These are phyloP conservation scores for Lepidurus arcticus DNA, from an alignment of 1,140 invertebrate genomes.

Conservation along the genomic window DNA sequence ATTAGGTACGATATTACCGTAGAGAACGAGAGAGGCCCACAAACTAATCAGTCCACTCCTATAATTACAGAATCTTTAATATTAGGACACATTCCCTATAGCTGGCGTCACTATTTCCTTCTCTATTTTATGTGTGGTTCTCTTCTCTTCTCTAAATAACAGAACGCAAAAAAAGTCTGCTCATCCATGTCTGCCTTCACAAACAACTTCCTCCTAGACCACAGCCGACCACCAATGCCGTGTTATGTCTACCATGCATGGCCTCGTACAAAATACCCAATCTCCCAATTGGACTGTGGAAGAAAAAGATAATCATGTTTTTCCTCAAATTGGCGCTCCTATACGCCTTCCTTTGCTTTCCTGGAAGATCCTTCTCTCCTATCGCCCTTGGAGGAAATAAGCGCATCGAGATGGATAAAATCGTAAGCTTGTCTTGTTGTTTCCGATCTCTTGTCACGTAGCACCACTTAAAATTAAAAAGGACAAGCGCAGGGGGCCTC, in stretches of 20 bases:
- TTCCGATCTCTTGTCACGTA: conserved; percentile 1
- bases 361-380: not conserved
- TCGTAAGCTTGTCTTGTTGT: not conserved
- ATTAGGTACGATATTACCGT: too few species aligned
- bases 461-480: conserved; percentile 12
- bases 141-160: too few species aligned
- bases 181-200: too few species aligned
- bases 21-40: too few species aligned
- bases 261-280: not conserved
- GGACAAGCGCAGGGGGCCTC: not conserved
- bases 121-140: too few species aligned
- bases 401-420: not conserved
- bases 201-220: too few species aligned
- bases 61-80: too few species aligned
- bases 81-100: too few species aligned
- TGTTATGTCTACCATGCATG: not conserved
- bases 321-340: not conserved
- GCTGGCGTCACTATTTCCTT: too few species aligned
- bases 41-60: too few species aligned
- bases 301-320: not conserved
- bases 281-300: not conserved
- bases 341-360: not conserved
- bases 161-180: too few species aligned
- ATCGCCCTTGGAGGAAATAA: not conserved
- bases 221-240: not conserved